Percentiles rank a stretch among this genome's conserved stretches.
These are phyloP conservation scores for Corella eumyota DNA, from an alignment of 23 tunicate species.

Conservation along the genomic window DNA sequence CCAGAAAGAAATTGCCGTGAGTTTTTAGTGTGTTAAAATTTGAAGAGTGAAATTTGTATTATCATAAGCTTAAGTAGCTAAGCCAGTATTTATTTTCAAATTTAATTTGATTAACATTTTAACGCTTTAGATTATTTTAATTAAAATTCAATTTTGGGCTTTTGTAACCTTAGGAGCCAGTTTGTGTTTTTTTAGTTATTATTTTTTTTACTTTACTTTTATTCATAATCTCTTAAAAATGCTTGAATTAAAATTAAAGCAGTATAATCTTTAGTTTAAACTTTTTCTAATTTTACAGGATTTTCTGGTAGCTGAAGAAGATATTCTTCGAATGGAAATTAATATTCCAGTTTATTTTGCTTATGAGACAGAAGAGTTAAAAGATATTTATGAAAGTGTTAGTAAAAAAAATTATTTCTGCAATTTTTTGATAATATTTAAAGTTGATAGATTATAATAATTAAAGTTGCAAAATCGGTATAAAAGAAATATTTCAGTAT, in stretches of 20 bases:
- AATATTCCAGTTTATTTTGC: slow-evolving; percentile 80
- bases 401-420: too few relatives aligned
- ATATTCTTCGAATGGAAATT: slow-evolving; percentile 26
- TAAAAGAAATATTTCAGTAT: background rate
- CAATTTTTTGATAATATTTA: background rate
- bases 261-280: too few relatives aligned
- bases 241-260: too few relatives aligned
- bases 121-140: too few relatives aligned
- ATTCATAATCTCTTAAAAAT: too few relatives aligned
- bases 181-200: too few relatives aligned
- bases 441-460: background rate
- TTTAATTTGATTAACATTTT: too few relatives aligned
- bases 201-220: background rate
- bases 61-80: too few relatives aligned
- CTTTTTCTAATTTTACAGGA: slow-evolving; percentile 22
- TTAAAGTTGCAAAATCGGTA: background rate
- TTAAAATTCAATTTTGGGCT: too few relatives aligned
- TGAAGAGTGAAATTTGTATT: background rate
- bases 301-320: slow-evolving; percentile 53
- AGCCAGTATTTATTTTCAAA: too few relatives aligned
- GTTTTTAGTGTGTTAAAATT: background rate
- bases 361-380: slow-evolving; percentile 57
- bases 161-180: too few relatives aligned
- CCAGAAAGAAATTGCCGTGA: slow-evolving; percentile 28
- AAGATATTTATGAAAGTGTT: slow-evolving; percentile 41